Evolutionary conservation across 2,113 vertebrate species (phyloP).

Genomic region (Prunella fulvescens): DNA sequence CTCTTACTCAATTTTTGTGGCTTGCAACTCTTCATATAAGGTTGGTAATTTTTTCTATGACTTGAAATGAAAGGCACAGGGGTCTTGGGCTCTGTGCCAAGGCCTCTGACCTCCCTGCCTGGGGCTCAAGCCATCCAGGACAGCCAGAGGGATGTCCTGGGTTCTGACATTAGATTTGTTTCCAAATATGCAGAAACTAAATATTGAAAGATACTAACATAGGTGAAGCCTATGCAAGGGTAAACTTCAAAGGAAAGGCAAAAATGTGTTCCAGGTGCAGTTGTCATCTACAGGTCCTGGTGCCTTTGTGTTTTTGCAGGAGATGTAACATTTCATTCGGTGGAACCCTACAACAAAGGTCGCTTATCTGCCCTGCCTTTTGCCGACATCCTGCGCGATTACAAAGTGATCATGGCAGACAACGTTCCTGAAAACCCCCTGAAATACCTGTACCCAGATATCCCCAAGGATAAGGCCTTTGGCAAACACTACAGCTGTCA

Average conservation of each 20-base stretch:
- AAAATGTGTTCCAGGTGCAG: background rate
- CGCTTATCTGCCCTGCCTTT: conserved; percentile 89
- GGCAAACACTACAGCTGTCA: conserved; percentile 94
- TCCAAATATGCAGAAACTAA: background rate
- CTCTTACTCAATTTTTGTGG: too few relatives aligned
- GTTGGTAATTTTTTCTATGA: too few relatives aligned
- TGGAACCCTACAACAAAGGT: conserved; percentile 94
- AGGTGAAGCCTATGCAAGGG: background rate
- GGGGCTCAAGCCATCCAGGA: too few relatives aligned
- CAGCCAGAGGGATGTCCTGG: too few relatives aligned
- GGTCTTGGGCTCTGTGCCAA: too few relatives aligned
- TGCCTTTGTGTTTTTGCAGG: conserved; percentile 70
- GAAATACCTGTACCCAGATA: conserved; percentile 93
- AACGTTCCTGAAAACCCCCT: conserved; percentile 92
- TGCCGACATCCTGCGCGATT: conserved; percentile 91
- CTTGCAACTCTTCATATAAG: too few relatives aligned
- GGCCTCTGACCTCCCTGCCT: too few relatives aligned
- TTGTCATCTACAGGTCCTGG: too few relatives aligned
- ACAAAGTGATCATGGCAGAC: conserved; percentile 93
- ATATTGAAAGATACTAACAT: background rate
- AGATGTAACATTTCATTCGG: conserved; percentile 89
- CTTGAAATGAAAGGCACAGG: too few relatives aligned
- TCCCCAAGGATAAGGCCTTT: conserved; percentile 95
- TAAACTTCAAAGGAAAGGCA: background rate
- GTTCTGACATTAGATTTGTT: background rate